phyloP scores from a whole-genome alignment of 2,113 vertebrate species.

The Megalops atlanticus region DNA sequence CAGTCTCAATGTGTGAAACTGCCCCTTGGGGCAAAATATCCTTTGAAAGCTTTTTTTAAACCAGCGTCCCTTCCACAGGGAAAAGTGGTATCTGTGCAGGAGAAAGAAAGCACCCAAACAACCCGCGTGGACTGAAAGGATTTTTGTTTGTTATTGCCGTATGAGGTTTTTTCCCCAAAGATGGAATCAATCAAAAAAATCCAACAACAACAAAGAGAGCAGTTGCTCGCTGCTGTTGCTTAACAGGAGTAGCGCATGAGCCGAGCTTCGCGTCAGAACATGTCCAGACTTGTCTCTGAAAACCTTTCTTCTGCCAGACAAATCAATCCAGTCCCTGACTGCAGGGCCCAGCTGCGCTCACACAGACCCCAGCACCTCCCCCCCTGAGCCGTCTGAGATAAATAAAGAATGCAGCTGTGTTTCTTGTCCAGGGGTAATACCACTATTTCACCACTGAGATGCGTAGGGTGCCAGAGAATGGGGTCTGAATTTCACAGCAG shows the following conservation, averaged over 20 bases:
- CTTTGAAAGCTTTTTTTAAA: too few relatives aligned
- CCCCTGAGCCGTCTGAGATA: background rate
- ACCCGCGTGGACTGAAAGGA: too few relatives aligned
- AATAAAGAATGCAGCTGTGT: conserved; percentile 2
- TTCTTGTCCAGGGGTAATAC: conserved; percentile 1
- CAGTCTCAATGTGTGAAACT: too few relatives aligned
- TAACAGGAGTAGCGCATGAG: background rate
- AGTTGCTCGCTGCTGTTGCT: background rate
- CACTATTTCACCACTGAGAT: background rate
- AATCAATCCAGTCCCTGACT: background rate
- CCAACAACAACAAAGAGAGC: too few relatives aligned
- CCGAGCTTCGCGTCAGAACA: too few relatives aligned
- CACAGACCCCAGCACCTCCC: background rate
- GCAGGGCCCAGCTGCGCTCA: conserved; percentile 3
- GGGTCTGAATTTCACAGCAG: background rate
- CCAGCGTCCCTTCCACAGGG: too few relatives aligned
- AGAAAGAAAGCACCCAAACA: too few relatives aligned
- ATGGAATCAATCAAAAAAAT: too few relatives aligned
- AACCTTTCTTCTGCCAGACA: background rate
- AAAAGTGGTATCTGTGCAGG: too few relatives aligned
- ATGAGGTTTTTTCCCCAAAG: too few relatives aligned
- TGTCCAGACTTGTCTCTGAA: conserved; percentile 15
- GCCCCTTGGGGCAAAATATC: too few relatives aligned
- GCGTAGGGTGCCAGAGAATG: background rate
- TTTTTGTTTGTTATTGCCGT: too few relatives aligned